A percentile compares a stretch with the other conserved stretches of the same genome.
Conservation (phyloP, 2,113 vertebrate genomes). For the Rhinogobius similis region DNA sequence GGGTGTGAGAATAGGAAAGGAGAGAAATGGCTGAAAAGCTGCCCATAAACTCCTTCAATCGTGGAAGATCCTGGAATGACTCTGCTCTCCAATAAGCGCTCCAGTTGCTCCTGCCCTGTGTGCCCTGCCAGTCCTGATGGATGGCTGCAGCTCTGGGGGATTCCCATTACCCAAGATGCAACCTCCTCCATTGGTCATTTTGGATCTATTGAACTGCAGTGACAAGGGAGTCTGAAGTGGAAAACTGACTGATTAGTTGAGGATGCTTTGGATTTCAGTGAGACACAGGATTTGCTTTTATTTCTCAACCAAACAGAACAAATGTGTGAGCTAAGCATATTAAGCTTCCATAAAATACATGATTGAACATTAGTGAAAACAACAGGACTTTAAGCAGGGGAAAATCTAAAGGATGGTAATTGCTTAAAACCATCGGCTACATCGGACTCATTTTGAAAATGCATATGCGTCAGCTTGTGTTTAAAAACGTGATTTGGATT, state of each 20-base stretch:
- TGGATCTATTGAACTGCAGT: constrained; percentile 15
- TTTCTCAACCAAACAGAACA: background rate
- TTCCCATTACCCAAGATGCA: constrained; percentile 65
- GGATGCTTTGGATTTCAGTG: constrained; percentile 15
- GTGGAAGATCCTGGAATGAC: constrained; percentile 11
- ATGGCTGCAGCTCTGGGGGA: constrained; percentile 51
- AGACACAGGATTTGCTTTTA: background rate
- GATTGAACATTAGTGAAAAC: too few species aligned
- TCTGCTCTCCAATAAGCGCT: constrained; percentile 5
- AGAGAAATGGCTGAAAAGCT: constrained; percentile 29
- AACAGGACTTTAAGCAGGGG: too few species aligned
- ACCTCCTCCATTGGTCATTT: constrained; percentile 35
- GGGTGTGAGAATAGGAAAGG: constrained; percentile 24
- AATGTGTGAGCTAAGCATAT: too few species aligned
- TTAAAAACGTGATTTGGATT: too few species aligned
- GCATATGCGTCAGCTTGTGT: too few species aligned
- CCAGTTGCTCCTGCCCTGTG: constrained; percentile 1
- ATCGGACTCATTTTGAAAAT: too few species aligned
- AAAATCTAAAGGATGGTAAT: too few species aligned
- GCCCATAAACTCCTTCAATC: constrained; percentile 33
- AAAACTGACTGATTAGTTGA: constrained; percentile 20
- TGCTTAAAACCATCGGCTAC: too few species aligned
- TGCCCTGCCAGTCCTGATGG: constrained; percentile 44
- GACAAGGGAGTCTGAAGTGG: constrained; percentile 31
- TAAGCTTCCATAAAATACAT: too few species aligned